Evolutionary conservation across 1,140 invertebrate genomes (phyloP), one percentile per base, ranked within the genome.

Genomic region (Schlechtendalia chinensis): DNA sequence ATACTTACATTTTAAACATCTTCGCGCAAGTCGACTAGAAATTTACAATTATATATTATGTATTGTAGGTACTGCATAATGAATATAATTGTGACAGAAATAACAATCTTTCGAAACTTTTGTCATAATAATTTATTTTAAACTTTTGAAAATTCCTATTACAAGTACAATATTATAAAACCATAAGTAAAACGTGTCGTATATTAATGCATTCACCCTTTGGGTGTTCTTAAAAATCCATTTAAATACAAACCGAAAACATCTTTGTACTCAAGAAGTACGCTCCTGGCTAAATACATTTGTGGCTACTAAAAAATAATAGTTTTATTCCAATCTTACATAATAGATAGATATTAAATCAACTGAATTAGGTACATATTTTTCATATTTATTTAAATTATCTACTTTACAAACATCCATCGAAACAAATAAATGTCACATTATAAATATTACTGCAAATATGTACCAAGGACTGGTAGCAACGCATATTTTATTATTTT

Each of bases 151-250:
- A 10, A 72, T 54, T 0, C 53, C 50, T 29, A 72, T 72, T n/a
- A 10, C 29, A 29, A 54, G 2, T 72, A 27, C 67, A n/a, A 5
- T 71, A 50, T 50, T 39, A 39, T 8, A 39, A 39, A 3, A n/a
- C 17, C 67, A 24, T 69, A 50, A 72, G 69, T 72, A 54, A 54
- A 53, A 54, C 10, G 29, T 54, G 50, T 50, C 50, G n/a, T 72
- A 54, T 53, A 29, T 54, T 54, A 72, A 72, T 72, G 47, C 47
- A 54, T 72, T 72, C 24, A 14, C 47, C 50, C 47, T 11, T 53
- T 54, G 69, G 69, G 24, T 54, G 17, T 72, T 72, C 45, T 69
- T 69, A 69, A 69, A 69, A 69, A 69, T 50, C 24, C 53, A 29
- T 72, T 54, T 72, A 54, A 72, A 69, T 24, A 24, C 65, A 69